These are phyloP conservation scores for Apamea sordens DNA, from an alignment of 2,888 invertebrate species.

Conservation along the genomic window DNA sequence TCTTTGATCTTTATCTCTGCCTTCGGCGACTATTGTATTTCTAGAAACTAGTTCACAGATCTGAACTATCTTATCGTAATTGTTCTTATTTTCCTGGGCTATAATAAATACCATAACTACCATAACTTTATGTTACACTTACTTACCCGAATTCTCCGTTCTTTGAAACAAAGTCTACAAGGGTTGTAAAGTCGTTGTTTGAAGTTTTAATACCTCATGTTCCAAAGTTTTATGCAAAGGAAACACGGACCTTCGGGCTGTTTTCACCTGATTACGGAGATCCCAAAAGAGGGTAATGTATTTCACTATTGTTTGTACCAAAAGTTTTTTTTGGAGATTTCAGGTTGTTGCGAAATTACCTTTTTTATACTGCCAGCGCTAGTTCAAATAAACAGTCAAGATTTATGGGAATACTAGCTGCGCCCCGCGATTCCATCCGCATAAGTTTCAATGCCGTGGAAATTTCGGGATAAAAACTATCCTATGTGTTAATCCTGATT, in stretches of 20 bases:
- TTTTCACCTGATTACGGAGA: background rate
- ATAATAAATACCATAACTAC: no score
- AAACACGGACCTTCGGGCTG: constrained; percentile 14
- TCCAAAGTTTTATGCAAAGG: constrained; percentile 10
- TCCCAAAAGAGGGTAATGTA: background rate
- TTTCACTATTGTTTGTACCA: background rate
- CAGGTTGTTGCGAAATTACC: background rate
- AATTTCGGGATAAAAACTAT: no score
- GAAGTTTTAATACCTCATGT: constrained; percentile 17
- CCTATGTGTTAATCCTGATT: no score
- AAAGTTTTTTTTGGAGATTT: background rate
- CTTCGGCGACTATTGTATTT: constrained; percentile 2
- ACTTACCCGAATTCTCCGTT: background rate
- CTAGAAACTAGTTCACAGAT: background rate
- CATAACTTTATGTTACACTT: background rate
- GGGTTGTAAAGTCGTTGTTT: constrained; percentile 14
- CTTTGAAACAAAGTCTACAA: constrained; percentile 10
- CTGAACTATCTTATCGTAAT: background rate
- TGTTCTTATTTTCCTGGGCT: background rate
- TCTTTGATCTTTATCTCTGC: constrained; percentile 50
- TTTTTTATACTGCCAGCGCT: background rate
- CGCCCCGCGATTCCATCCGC: no score
- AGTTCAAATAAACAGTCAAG: background rate
- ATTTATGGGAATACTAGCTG: no score
- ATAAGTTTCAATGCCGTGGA: no score